A percentile compares a stretch with the other conserved stretches of the same genome.
phyloP scores from a whole-genome alignment of 2,113 vertebrate genomes.

The Ageneiosus marmoratus region DNA sequence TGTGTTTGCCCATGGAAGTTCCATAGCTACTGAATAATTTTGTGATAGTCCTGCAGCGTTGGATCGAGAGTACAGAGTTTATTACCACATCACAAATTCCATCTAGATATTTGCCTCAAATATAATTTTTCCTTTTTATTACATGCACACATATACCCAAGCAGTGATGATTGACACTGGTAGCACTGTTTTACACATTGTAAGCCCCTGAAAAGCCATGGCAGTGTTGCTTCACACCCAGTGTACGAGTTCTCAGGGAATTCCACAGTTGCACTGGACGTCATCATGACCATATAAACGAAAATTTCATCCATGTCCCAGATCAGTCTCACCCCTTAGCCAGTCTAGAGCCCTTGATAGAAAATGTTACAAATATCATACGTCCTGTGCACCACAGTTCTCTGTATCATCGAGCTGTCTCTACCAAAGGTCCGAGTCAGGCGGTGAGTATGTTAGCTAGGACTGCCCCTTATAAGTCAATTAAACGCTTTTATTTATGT shows the following conservation, averaged over 20 bases:
- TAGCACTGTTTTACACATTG: no score
- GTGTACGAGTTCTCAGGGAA: constrained; percentile 77
- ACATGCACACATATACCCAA: neutral
- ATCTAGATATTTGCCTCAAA: constrained; percentile 27
- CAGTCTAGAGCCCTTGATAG: neutral
- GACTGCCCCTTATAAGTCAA: neutral
- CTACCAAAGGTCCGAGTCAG: neutral
- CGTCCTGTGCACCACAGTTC: neutral
- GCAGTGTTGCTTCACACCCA: constrained; percentile 58
- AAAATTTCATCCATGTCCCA: constrained; percentile 14
- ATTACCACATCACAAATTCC: constrained; percentile 10
- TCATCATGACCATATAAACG: constrained; percentile 34
- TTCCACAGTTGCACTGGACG: constrained; percentile 68
- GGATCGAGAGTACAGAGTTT: constrained; percentile 49
- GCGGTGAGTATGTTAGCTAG: neutral
- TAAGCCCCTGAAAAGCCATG: constrained; percentile 64
- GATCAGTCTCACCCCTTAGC: neutral
- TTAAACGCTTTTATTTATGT: neutral
- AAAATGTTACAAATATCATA: neutral
- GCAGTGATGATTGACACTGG: constrained; percentile 31
- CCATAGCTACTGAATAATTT: constrained; percentile 22
- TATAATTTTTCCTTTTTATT: constrained; percentile 5
- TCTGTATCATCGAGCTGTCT: neutral
- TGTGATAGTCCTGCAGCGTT: constrained; percentile 44
- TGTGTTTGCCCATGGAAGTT: constrained; percentile 63